phyloP scores from a whole-genome alignment of 30 jellyfish, hydroid and myxozoan species.

The Catostylus mosaicus region DNA sequence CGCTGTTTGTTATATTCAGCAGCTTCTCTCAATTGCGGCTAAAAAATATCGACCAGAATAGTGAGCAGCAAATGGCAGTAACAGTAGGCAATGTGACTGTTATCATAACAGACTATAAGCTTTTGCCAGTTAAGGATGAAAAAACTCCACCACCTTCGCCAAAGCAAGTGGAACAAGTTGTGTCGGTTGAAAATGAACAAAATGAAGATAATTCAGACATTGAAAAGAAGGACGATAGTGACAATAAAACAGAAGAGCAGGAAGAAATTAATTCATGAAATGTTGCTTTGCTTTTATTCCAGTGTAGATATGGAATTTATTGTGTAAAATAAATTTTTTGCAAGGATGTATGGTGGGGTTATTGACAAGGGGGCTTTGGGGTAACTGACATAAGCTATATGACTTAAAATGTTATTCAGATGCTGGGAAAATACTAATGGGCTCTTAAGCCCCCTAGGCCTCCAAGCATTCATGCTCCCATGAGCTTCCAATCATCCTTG shows the following conservation, averaged over 20 bases:
- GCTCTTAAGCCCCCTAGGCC: no score
- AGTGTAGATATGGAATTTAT: no score
- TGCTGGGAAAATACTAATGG: no score
- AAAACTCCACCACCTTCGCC: conserved; percentile 77
- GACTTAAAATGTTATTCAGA: no score
- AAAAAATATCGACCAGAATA: conserved; percentile 75
- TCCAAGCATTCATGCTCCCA: no score
- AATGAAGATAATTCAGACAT: background rate
- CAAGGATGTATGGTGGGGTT: no score
- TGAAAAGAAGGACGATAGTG: background rate
- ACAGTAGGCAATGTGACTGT: conserved; percentile 97
- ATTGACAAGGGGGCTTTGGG: no score
- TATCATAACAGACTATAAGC: conserved; percentile 92
- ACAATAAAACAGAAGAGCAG: background rate
- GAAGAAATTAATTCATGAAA: conserved; percentile 17
- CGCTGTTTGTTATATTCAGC: no score
- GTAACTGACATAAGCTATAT: no score
- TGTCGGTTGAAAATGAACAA: conserved; percentile 11
- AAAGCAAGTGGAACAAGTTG: conserved; percentile 4
- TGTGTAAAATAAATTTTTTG: no score
- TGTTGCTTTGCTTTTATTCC: no score
- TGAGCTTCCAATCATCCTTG: no score
- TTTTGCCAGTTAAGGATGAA: conserved; percentile 80
- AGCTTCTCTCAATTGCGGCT: conserved; percentile 57
- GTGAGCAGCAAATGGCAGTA: conserved; percentile 87